A percentile compares a stretch with the other conserved stretches of the same genome.
Evolutionary conservation across 2,113 vertebrate genomes (phyloP).

Genomic region (Nerophis ophidion): DNA sequence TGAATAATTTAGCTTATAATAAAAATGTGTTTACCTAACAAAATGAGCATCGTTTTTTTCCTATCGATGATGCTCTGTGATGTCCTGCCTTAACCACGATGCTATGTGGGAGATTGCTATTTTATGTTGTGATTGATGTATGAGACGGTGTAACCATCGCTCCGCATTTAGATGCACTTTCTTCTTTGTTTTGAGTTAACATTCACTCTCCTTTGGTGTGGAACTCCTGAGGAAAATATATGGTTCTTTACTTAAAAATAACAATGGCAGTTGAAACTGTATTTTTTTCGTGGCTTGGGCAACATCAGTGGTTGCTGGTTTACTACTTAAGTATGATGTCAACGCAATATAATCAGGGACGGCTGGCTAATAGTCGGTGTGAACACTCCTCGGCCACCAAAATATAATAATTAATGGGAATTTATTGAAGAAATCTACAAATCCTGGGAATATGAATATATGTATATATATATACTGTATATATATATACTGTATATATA

Average conservation of each 20-base stretch:
- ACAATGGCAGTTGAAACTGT: neutral
- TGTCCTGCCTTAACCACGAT: neutral
- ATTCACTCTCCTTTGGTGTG: constrained; percentile 4
- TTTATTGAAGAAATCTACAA: neutral
- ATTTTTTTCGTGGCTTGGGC: neutral
- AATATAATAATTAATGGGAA: neutral
- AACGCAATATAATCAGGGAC: neutral
- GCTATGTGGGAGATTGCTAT: too few relatives aligned
- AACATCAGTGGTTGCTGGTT: neutral
- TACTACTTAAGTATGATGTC: too few relatives aligned
- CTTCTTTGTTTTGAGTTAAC: neutral
- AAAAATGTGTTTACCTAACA: neutral
- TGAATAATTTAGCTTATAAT: too few relatives aligned
- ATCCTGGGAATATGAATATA: too few relatives aligned
- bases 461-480: too few relatives aligned
- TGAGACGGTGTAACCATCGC: neutral
- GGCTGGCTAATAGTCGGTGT: neutral
- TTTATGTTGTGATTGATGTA: neutral
- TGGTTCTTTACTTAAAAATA: neutral
- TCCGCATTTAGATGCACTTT: neutral
- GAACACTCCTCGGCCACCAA: neutral
- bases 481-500: too few relatives aligned
- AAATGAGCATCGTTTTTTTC: neutral
- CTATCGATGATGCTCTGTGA: neutral
- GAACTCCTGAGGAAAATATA: constrained; percentile 7